Conservation (phyloP, 2,113 vertebrate species). For the Himantopus leucocephalus region DNA sequence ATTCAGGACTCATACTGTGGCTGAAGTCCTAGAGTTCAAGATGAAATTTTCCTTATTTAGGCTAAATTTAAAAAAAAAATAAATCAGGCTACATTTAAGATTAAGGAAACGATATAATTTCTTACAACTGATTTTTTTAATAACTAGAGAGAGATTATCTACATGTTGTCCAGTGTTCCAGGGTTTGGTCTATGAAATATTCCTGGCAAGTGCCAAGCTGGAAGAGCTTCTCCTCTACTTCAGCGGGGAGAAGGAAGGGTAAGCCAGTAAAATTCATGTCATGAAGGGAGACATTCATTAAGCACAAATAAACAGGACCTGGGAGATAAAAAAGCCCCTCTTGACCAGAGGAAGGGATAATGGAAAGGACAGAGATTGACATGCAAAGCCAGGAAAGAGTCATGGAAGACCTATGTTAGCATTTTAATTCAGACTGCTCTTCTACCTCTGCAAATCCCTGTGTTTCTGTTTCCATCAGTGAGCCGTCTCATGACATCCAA, state of each 20-base stretch:
- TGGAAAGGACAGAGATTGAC: background rate
- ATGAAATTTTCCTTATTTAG: background rate
- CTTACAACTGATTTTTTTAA: background rate
- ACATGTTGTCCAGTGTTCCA: background rate
- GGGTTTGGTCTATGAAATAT: background rate
- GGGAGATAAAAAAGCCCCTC: background rate
- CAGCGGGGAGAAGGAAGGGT: fast-evolving
- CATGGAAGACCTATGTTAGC: background rate
- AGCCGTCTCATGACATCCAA: background rate
- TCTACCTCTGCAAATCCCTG: background rate
- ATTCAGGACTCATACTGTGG: background rate
- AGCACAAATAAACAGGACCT: background rate
- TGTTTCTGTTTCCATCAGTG: fast-evolving
- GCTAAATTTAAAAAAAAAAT: background rate
- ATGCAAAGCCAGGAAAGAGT: background rate
- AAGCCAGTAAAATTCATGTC: background rate
- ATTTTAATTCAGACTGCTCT: background rate
- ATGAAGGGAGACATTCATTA: background rate
- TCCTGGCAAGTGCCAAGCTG: background rate
- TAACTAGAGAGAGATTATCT: background rate
- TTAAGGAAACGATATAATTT: background rate
- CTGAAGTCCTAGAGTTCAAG: background rate
- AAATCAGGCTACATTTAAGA: background rate
- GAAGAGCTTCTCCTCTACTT: background rate
- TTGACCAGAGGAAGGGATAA: background rate